phyloP scores from a whole-genome alignment of 2,113 vertebrate genomes.

The Albula goreensis region DNA sequence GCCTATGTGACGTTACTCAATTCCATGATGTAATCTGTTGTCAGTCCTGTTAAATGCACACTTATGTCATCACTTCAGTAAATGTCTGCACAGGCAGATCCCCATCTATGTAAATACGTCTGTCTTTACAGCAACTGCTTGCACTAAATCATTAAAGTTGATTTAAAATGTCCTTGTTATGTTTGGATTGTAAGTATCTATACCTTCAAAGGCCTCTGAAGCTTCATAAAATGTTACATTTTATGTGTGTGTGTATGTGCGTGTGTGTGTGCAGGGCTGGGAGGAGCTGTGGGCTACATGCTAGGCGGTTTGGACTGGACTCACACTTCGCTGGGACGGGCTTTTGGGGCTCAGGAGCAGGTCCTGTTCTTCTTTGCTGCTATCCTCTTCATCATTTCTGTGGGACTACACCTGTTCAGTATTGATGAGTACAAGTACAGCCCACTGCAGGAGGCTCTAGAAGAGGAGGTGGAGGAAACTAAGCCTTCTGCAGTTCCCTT shows the following conservation, averaged over 20 bases:
- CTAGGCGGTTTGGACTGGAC: conserved; percentile 95
- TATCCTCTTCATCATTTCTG: conserved; percentile 84
- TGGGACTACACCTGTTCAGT: conserved; percentile 87
- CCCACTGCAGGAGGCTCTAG: conserved; percentile 78
- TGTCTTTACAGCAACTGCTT: too few relatives aligned
- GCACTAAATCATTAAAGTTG: background rate
- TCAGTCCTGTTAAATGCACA: too few relatives aligned
- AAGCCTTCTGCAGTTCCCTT: conserved; percentile 56
- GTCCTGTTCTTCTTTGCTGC: conserved; percentile 93
- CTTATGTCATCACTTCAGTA: too few relatives aligned
- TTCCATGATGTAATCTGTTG: too few relatives aligned
- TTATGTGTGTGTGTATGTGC: conserved; percentile 20
- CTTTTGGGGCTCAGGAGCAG: conserved; percentile 92
- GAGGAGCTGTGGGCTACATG: conserved; percentile 92
- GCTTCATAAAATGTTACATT: background rate
- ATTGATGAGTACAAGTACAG: conserved; percentile 90
- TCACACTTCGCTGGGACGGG: conserved; percentile 82
- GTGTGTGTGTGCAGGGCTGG: conserved; percentile 74
- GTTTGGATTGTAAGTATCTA: background rate
- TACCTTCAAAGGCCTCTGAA: background rate
- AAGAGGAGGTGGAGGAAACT: conserved; percentile 65
- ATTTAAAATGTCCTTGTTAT: background rate
- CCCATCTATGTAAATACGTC: too few relatives aligned
- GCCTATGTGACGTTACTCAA: too few relatives aligned
- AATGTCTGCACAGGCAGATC: too few relatives aligned